Evolutionary conservation across 2,888 invertebrate genomes (phyloP), one percentile per base, ranked within the genome.

Genomic region (Ornithoptera priamus): DNA sequence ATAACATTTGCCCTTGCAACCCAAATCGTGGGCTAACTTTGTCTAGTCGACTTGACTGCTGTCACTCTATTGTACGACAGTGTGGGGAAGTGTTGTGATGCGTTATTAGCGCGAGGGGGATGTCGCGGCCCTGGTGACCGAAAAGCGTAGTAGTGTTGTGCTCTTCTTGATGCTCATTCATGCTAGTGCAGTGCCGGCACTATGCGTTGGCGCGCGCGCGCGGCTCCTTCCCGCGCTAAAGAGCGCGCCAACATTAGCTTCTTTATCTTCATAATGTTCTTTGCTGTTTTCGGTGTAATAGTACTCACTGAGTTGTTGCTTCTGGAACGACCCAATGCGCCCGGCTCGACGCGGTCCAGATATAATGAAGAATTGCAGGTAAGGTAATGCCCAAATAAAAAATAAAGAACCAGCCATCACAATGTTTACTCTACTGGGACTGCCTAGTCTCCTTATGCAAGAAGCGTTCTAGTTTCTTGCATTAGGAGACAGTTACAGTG

Each of bases 211-310:
- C 88, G 87, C 79, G 81, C 83, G 83, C 90, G 85, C 86, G 92
- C 85, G 86, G 89, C 82, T 80, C 81, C 87, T 84, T 89, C 86
- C 87, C 94, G 93, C 85, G 94, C 92, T 86, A 94, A 96, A 80
- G 97, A 97, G 86, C 94, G 97, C 77, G 97, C 97, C 77, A 96
- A 96, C 86, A 95, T 97, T 94, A 97, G 97, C 82, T 97, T 97
- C 91, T 95, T 97, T 89, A 96, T 97, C 85, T 97, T 97, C 74
- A 95, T 97, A 77, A 97, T 97, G 93, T 97, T 98, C 89, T 97
- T 97, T 87, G 96, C 96, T 59, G 96, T 98, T 71, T 97, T 97
- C 85, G 97, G 97, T 62, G 93, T 97, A 79, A 97, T 97, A 81
- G 95, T 97, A 72, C 94, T 97, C 76, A 97, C 97, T 73, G 97